These are phyloP conservation scores for Phenganax subtilis DNA, from an alignment of 92 coral and sea anemone genomes.

Conservation along the genomic window DNA sequence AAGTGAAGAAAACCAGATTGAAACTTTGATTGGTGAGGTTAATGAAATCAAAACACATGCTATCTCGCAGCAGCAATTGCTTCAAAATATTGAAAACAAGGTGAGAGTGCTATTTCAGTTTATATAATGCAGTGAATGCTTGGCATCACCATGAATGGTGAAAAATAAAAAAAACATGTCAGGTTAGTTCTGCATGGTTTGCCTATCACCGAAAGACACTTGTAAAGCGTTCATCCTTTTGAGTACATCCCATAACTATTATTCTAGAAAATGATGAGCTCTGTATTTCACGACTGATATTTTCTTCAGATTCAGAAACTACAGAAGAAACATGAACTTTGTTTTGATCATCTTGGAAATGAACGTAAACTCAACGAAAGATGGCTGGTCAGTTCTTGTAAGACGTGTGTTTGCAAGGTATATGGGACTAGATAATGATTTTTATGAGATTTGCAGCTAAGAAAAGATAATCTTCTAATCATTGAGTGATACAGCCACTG, in stretches of 20 bases:
- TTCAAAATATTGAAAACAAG: slow-evolving; percentile 16
- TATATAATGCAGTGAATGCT: background rate
- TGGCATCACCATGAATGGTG: background rate
- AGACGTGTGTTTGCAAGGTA: slow-evolving; percentile 39
- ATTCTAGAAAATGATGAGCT: too few relatives aligned
- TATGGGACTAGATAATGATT: background rate
- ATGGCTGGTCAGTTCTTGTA: slow-evolving; percentile 27
- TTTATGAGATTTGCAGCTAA: background rate
- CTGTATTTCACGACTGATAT: background rate
- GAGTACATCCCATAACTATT: too few relatives aligned
- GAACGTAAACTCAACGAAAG: slow-evolving; percentile 4
- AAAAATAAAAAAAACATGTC: background rate
- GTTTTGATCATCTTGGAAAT: slow-evolving; percentile 27
- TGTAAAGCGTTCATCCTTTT: too few relatives aligned
- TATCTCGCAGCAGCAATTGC: slow-evolving; percentile 11
- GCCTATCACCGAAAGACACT: too few relatives aligned
- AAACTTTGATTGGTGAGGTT: background rate
- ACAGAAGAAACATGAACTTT: slow-evolving; percentile 11
- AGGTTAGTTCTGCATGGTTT: background rate
- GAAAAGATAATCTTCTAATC: background rate
- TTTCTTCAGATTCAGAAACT: slow-evolving; percentile 18
- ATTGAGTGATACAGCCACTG: too few relatives aligned
- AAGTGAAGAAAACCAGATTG: background rate
- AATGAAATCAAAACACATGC: slow-evolving; percentile 7
- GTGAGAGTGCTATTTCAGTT: background rate